Evolutionary conservation across 2,888 invertebrate species (phyloP), one percentile per base, ranked within the genome.

Genomic region (Latheticus oryzae): DNA sequence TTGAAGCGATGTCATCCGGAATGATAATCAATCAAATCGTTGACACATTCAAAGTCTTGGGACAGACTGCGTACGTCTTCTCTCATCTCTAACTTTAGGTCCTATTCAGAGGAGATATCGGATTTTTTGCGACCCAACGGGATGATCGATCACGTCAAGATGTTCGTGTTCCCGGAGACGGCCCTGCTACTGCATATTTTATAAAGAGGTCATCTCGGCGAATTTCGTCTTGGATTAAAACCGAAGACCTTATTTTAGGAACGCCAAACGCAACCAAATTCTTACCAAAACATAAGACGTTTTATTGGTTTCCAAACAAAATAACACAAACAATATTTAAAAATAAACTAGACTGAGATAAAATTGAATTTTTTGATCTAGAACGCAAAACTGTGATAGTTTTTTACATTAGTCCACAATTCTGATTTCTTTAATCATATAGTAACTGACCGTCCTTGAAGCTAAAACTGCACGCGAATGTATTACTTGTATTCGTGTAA

Each of bases 1-100:
- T 38, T 26, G 37, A 37, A 9, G 28, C 38, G 30, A 30, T 28
- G 38, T 50, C 50, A 37, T 51, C 40, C 26, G 33, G 11, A 17
- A 9, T 24, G 8, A 40, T 32, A 38, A 52, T 52, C 42, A 52
- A 52, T 52, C 52, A 52, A 42, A 52, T 30, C 23, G 33, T 21
- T 52, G 52, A 52, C 52, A 52, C 24, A 42, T 51, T 32, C 51
- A 40, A 50, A 51, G 51, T 51, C 40, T 19, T 11, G 40, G 51
- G 51, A 51, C 51, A 35, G 35, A 48, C 33, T 48, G 23, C 23
- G 48, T 28, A 30, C 48, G 37, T 38, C 38, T 28, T 38, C 37
- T 48, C 47, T 50, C 26, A 32, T 32, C 45, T 45, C 32, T 45
- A 37, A 38, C 37, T 50, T 37, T 28, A 30, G 47, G 12, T 35